A percentile compares a stretch with the other conserved stretches of the same genome.
Conservation (phyloP, 2,797 vertebrate genomes). For the Mallotus villosus region DNA sequence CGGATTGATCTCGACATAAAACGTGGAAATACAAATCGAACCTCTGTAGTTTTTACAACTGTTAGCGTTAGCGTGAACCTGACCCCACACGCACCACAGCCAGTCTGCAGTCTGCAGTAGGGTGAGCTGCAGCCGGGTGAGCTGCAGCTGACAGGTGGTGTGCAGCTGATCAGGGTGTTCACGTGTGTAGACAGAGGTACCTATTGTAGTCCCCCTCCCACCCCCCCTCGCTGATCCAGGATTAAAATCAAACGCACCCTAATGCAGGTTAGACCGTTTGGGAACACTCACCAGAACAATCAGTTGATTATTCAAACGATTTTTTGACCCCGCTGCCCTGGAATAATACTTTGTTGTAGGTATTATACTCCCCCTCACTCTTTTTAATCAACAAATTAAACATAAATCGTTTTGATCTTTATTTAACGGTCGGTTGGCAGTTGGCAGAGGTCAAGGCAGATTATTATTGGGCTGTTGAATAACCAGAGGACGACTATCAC, state of each 20-base stretch:
- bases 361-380: conserved; percentile 47
- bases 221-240: conserved; percentile 67
- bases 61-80: too few relatives aligned
- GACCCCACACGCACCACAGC: not conserved
- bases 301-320: conserved; percentile 82
- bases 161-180: conserved; percentile 40
- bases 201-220: conserved; percentile 59
- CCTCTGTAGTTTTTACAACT: too few relatives aligned
- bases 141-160: conserved; percentile 36
- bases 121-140: too few relatives aligned
- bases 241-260: conserved; percentile 75
- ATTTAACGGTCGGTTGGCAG: conserved; percentile 74
- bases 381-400: conserved; percentile 84
- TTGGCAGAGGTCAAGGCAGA: conserved; percentile 74
- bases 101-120: too few relatives aligned
- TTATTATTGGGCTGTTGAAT: conserved; percentile 43
- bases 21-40: too few relatives aligned
- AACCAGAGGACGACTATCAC: conserved; percentile 12
- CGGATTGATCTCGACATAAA: too few relatives aligned
- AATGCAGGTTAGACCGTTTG: conserved; percentile 74
- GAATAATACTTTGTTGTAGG: conserved; percentile 69
- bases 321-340: conserved; percentile 50
- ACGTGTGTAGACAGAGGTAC: conserved; percentile 46
- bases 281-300: conserved; percentile 77
- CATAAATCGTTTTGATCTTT: conserved; percentile 80